phyloP scores from a whole-genome alignment of 2,888 invertebrate species.

The Eupeodes luniger region DNA sequence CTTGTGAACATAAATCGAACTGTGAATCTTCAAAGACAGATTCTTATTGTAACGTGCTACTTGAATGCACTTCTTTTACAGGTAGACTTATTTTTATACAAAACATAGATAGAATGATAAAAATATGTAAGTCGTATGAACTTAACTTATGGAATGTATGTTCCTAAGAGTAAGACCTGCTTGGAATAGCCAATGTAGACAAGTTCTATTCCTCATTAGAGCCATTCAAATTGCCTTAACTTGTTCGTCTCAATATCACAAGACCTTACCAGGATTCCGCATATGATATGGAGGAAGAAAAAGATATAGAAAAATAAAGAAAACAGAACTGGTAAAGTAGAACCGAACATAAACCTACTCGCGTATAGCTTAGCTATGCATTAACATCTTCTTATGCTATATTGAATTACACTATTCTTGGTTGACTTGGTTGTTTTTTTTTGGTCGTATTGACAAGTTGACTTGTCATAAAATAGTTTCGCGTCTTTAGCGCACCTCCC shows the following conservation, averaged over 20 bases:
- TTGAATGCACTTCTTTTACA: constrained; percentile 19
- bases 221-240: constrained; percentile 42
- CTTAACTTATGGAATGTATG: constrained; percentile 9
- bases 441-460: constrained; percentile 52
- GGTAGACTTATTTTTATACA: not conserved
- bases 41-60: constrained; percentile 6
- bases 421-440: not conserved
- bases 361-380: not conserved
- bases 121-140: not conserved
- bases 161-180: constrained; percentile 22
- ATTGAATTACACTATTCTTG: constrained; percentile 48
- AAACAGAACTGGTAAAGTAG: constrained; percentile 1
- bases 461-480: constrained; percentile 56
- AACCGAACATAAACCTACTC: constrained; percentile 8
- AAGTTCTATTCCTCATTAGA: constrained; percentile 38
- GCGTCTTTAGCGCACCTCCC: constrained; percentile 23
- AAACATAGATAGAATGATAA: not conserved
- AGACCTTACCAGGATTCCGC: constrained; percentile 34
- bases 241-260: constrained; percentile 34
- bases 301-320: not conserved
- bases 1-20: constrained; percentile 32
- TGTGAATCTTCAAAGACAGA: constrained; percentile 11
- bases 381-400: not conserved
- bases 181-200: constrained; percentile 44
- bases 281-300: constrained; percentile 2